phyloP scores from a whole-genome alignment of 2,113 vertebrate species.

The Choloepus hoffmanni region DNA sequence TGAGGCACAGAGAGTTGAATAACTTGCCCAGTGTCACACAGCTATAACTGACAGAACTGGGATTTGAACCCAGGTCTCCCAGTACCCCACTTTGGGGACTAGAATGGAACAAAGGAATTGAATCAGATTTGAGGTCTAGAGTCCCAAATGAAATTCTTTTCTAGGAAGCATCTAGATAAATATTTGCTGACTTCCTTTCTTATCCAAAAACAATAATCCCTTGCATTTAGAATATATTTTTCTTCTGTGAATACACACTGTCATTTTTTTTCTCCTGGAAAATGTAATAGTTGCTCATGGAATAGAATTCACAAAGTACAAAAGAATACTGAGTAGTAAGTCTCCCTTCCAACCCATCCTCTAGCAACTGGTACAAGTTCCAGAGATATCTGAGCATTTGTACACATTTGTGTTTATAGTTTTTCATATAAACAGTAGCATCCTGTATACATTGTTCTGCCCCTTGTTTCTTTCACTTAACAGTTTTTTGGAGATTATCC shows the following conservation, averaged over 20 bases:
- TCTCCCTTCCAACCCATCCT: not conserved
- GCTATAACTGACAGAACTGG: not conserved
- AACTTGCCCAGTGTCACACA: not conserved
- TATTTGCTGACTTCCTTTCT: constrained; percentile 37
- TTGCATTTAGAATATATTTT: not conserved
- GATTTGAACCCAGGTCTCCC: not conserved
- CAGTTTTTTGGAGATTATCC: not conserved
- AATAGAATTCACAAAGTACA: not conserved
- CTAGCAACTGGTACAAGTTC: not conserved
- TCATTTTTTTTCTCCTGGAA: not conserved
- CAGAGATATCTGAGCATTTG: constrained; percentile 6
- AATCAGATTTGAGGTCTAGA: constrained; percentile 42
- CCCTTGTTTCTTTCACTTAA: not conserved
- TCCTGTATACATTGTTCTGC: not conserved
- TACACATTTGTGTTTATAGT: not conserved
- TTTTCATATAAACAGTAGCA: not conserved
- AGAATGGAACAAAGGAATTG: not conserved
- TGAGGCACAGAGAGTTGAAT: not conserved
- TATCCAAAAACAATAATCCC: not conserved
- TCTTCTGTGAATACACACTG: not conserved
- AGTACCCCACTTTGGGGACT: not conserved
- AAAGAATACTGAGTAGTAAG: not conserved
- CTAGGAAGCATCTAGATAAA: constrained; percentile 33
- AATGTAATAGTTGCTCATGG: not conserved
- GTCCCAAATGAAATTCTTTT: constrained; percentile 46